phyloP scores from a whole-genome alignment of 92 coral and sea anemone species.

The Palythoa grandiflora region DNA sequence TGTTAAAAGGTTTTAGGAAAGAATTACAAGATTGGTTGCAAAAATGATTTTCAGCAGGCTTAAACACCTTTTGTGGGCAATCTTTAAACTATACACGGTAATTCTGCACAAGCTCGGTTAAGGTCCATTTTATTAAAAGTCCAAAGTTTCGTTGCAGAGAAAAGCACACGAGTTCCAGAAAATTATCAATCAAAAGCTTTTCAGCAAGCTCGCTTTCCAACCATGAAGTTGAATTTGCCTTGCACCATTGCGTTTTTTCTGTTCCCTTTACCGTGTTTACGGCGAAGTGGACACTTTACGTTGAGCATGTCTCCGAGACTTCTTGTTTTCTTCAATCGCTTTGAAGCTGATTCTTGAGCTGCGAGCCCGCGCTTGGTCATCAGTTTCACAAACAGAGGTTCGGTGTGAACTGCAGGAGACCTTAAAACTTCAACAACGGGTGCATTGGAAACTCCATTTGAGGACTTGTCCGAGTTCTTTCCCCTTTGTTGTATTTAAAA shows the following conservation, averaged over 20 bases:
- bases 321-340: neutral
- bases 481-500: neutral
- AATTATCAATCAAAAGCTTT: neutral
- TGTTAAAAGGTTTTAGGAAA: too few relatives aligned
- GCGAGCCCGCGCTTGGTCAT: slow-evolving; percentile 49
- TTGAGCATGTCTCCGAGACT: slow-evolving; percentile 33
- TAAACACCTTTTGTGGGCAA: too few relatives aligned
- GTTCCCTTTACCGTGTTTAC: slow-evolving; percentile 32
- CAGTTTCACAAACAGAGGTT: neutral
- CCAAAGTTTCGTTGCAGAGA: too few relatives aligned
- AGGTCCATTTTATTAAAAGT: too few relatives aligned
- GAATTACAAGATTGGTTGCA: too few relatives aligned
- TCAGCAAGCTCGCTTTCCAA: slow-evolving; percentile 17
- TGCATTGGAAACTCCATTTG: neutral
- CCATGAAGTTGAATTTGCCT: slow-evolving; percentile 19
- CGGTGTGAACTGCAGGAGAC: slow-evolving; percentile 4
- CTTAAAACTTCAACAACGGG: slow-evolving; percentile 14
- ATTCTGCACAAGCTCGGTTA: too few relatives aligned
- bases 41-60: too few relatives aligned
- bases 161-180: too few relatives aligned
- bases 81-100: too few relatives aligned
- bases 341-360: slow-evolving; percentile 26
- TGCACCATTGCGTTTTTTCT: slow-evolving; percentile 28
- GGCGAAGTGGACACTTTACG: slow-evolving; percentile 4
- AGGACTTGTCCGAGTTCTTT: neutral